Evolutionary conservation across 2,888 invertebrate species (phyloP).

Genomic region (Drosophila fulvimacula): DNA sequence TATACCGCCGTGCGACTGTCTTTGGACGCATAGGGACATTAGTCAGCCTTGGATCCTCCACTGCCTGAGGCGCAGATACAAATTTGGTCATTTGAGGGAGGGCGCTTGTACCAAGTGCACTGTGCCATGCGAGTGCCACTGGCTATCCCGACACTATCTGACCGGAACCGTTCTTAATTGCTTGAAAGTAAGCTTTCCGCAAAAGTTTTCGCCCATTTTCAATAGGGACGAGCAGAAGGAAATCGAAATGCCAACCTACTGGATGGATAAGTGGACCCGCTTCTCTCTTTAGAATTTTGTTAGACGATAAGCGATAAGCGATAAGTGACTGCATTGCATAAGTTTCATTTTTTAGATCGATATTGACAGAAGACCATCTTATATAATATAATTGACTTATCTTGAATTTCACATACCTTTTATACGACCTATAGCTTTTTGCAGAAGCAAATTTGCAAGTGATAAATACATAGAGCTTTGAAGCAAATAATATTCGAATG

Average conservation of each 20-base stretch:
- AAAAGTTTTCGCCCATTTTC: slow-evolving; percentile 63
- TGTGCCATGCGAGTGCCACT: slow-evolving; percentile 65
- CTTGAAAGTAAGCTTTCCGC: slow-evolving; percentile 57
- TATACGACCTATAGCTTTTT: not conserved
- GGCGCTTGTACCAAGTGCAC: slow-evolving; percentile 26
- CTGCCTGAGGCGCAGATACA: not conserved
- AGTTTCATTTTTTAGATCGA: not conserved
- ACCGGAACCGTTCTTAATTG: slow-evolving; percentile 63
- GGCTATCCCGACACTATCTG: slow-evolving; percentile 62
- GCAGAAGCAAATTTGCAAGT: not conserved
- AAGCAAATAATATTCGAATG: not conserved
- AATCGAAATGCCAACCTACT: slow-evolving; percentile 34
- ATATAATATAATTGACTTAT: not conserved
- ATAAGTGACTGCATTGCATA: not conserved
- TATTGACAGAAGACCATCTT: not conserved
- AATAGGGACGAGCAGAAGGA: slow-evolving; percentile 34
- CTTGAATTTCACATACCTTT: not conserved
- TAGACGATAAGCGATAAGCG: too few species aligned
- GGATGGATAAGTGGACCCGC: slow-evolving; percentile 62
- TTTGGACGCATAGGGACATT: not conserved
- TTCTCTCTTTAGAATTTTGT: slow-evolving; percentile 53
- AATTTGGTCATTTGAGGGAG: not conserved
- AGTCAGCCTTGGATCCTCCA: not conserved
- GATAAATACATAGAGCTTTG: not conserved
- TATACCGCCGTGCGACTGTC: slow-evolving; percentile 2